These are phyloP conservation scores for Chiloscyllium punctatum DNA, from an alignment of 2,797 vertebrate genomes.

Conservation along the genomic window DNA sequence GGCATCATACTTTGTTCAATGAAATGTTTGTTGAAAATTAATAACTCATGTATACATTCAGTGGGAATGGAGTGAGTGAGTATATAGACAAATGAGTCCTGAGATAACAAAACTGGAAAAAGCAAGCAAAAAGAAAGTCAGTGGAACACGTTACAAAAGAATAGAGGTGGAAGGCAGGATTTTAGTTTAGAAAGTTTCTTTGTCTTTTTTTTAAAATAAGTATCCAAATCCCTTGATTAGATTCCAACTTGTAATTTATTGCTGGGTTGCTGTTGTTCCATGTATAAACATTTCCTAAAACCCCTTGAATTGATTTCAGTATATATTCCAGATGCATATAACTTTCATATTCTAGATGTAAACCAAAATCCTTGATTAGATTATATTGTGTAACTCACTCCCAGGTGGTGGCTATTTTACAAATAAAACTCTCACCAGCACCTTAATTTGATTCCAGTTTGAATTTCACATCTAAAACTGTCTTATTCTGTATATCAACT, in stretches of 20 bases:
- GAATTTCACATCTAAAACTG: no score
- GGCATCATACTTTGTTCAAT: background rate
- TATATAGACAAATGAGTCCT: background rate
- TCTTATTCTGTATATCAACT: no score
- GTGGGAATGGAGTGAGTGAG: background rate
- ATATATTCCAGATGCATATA: background rate
- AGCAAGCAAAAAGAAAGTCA: background rate
- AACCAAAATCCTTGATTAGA: no score
- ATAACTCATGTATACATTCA: background rate
- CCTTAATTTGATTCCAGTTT: background rate
- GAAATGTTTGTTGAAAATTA: background rate
- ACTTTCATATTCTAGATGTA: no score
- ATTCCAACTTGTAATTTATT: background rate
- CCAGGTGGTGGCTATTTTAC: background rate
- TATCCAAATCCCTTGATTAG: background rate
- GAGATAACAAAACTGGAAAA: background rate
- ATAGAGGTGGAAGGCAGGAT: no score
- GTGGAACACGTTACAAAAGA: background rate
- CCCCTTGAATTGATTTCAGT: background rate
- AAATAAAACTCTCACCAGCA: background rate
- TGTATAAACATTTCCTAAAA: background rate
- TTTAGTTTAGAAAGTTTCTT: background rate
- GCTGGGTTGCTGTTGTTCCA: background rate
- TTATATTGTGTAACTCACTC: background rate
- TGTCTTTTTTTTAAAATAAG: background rate